These are phyloP conservation scores for Psilanteris sp. DNA, from an alignment of 1,140 invertebrate genomes.

Conservation along the genomic window DNA sequence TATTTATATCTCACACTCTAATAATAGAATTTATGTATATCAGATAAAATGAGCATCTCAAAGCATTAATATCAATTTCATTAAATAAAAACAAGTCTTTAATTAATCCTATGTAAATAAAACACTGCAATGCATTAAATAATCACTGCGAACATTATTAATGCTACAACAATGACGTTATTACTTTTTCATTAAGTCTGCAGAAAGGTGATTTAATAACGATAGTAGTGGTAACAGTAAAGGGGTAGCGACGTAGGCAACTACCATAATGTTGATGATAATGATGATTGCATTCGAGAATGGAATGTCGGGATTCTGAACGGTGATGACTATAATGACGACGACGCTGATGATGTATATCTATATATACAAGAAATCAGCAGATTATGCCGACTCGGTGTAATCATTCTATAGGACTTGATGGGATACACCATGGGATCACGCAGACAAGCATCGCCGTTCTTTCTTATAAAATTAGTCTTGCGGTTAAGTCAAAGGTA, in stretches of 20 bases:
- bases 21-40: too few species aligned
- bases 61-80: too few species aligned
- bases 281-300: conserved; percentile 59
- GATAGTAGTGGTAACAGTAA: conserved; percentile 23
- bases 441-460: conserved; percentile 26
- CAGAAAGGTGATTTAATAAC: conserved; percentile 10
- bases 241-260: conserved; percentile 13
- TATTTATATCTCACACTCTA: too few species aligned
- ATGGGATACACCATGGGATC: conserved; percentile 56
- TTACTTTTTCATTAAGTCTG: conserved; percentile 14
- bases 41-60: too few species aligned
- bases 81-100: too few species aligned
- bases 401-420: conserved; percentile 46
- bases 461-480: conserved; percentile 49
- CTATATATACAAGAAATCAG: conserved; percentile 20
- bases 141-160: too few species aligned
- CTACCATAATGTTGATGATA: conserved; percentile 34
- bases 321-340: conserved; percentile 50
- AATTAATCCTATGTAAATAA: too few species aligned
- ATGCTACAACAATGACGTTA: not conserved
- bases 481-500: conserved; percentile 33
- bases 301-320: conserved; percentile 28
- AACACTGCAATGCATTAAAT: too few species aligned
- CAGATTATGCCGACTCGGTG: conserved; percentile 26
- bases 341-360: conserved; percentile 40